phyloP scores from a whole-genome alignment of 2,797 vertebrate species.

The Myotis vivesi region DNA sequence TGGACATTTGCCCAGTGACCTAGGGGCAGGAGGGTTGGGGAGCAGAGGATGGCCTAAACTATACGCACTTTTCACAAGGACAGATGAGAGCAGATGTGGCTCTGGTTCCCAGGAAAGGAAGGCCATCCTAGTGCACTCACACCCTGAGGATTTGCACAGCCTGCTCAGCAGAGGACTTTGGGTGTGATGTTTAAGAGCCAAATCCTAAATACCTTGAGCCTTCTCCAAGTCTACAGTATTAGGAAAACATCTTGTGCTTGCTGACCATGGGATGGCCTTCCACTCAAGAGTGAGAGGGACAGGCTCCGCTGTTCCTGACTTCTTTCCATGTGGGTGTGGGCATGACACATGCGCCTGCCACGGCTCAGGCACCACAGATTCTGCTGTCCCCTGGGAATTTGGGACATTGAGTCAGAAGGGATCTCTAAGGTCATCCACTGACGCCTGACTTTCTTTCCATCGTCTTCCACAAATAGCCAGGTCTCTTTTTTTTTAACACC shows the following conservation, averaged over 20 bases:
- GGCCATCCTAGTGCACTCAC: not conserved
- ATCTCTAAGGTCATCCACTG: not conserved
- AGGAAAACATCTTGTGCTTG: conserved; percentile 19
- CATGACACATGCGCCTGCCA: not conserved
- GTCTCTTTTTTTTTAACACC: not conserved
- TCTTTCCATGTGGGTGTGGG: not conserved
- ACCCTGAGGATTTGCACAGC: not conserved
- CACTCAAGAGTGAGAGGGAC: not conserved
- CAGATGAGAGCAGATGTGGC: not conserved
- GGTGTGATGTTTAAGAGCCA: not conserved
- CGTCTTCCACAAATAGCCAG: not conserved
- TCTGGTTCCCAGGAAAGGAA: conserved; percentile 17
- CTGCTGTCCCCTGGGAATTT: not conserved
- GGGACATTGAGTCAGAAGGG: not conserved
- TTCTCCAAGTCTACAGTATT: conserved; percentile 20
- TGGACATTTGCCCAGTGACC: conserved; percentile 50
- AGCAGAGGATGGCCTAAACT: not conserved
- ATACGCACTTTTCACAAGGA: not conserved
- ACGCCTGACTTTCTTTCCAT: not conserved
- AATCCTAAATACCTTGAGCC: conserved; percentile 4
- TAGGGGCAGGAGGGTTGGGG: not conserved
- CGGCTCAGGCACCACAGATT: not conserved
- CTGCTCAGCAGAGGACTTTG: not conserved
- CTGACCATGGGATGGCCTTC: not conserved
- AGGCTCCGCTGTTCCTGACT: not conserved